These are phyloP conservation scores for Corythornis vintsioides DNA, from an alignment of 2,113 vertebrate genomes.

Conservation along the genomic window DNA sequence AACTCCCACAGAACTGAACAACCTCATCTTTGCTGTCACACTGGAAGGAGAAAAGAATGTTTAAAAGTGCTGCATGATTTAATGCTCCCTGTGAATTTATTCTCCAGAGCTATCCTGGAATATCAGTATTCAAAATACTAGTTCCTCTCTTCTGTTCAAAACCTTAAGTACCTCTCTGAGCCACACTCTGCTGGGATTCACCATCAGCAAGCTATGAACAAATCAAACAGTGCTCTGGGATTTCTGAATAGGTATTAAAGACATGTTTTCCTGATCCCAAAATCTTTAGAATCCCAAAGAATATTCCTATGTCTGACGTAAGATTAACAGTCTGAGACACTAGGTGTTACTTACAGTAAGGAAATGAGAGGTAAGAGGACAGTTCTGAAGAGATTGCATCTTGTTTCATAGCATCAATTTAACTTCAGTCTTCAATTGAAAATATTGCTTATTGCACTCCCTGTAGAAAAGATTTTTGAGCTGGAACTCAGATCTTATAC, in stretches of 20 bases:
- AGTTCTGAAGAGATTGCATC: not conserved
- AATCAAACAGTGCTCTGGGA: not conserved
- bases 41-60: not conserved
- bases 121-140: not conserved
- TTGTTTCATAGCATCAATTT: not conserved
- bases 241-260: not conserved
- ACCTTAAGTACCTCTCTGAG: not conserved
- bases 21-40: constrained; percentile 2
- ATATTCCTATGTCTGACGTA: not conserved
- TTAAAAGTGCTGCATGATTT: not conserved
- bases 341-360: not conserved
- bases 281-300: not conserved
- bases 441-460: not conserved
- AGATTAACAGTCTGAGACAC: not conserved
- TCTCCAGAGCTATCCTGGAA: not conserved
- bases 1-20: not conserved
- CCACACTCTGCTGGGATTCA: not conserved
- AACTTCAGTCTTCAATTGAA: not conserved
- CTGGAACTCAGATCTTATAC: not conserved
- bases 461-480: not conserved
- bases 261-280: not conserved
- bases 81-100: not conserved
- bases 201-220: not conserved
- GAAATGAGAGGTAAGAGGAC: not conserved
- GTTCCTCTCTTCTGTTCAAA: not conserved